Conservation (phyloP, 2,797 vertebrate species). For the Chromis chromis region DNA sequence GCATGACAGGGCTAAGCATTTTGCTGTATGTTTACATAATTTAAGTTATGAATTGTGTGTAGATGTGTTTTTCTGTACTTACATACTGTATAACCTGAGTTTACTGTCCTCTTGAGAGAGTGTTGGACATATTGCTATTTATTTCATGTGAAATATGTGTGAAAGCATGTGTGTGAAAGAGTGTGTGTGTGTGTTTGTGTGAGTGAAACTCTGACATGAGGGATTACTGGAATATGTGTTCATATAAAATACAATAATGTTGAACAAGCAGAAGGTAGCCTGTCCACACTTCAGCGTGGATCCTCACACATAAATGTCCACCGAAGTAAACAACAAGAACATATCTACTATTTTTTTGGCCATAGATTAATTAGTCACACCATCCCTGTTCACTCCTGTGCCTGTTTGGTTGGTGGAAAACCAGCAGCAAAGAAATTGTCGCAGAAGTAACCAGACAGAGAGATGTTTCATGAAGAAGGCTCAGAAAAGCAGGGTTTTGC, state of each 20-base stretch:
- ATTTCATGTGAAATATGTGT: conserved; percentile 51
- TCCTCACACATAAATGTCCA: conserved; percentile 24
- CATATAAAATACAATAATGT: conserved; percentile 45
- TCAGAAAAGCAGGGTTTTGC: neutral
- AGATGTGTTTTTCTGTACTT: conserved; percentile 43
- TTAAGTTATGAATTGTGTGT: conserved; percentile 30
- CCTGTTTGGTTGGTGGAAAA: neutral
- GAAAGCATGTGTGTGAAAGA: conserved; percentile 7
- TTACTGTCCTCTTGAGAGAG: conserved; percentile 21
- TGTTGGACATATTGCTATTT: conserved; percentile 68
- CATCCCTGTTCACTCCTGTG: neutral
- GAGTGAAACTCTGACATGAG: neutral
- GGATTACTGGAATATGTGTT: conserved; percentile 34
- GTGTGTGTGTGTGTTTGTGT: neutral
- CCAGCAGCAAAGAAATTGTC: neutral
- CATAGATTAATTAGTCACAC: neutral
- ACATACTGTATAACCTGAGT: conserved; percentile 20
- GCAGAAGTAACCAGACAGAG: neutral
- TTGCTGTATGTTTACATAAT: conserved; percentile 39
- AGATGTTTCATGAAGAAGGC: conserved; percentile 18
- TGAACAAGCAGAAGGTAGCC: conserved; percentile 17
- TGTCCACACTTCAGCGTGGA: conserved; percentile 3
- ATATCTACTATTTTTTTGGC: neutral
- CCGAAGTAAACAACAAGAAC: conserved; percentile 16
- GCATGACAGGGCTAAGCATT: conserved; percentile 67